Conservation (phyloP, 2,797 vertebrate genomes). For the Staurois parvus region DNA sequence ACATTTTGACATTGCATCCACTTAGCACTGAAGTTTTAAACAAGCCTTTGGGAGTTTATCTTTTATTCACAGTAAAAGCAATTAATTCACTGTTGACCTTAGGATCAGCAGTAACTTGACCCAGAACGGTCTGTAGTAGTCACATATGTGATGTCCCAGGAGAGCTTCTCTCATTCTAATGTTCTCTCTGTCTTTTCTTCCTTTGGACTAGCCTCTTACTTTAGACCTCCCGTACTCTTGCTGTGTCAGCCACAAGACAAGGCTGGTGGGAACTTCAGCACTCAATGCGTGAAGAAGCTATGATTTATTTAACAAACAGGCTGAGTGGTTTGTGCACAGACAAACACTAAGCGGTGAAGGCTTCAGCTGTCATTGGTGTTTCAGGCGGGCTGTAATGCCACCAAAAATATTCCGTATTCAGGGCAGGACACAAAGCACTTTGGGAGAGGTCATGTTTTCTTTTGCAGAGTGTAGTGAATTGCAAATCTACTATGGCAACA, state of each 20-base stretch:
- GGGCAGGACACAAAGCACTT: background rate
- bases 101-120: conserved; percentile 59
- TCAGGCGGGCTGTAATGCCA: conserved; percentile 31
- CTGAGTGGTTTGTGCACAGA: conserved; percentile 38
- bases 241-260: conserved; percentile 63
- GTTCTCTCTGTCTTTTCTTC: background rate
- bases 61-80: conserved; percentile 51
- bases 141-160: conserved; percentile 38
- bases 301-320: conserved; percentile 52
- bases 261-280: conserved; percentile 31
- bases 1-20: conserved; percentile 10
- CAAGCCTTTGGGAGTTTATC: conserved; percentile 33
- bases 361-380: conserved; percentile 45
- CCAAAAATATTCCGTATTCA: background rate
- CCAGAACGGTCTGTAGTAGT: conserved; percentile 38
- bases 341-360: conserved; percentile 43
- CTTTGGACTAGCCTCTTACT: background rate
- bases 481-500: background rate
- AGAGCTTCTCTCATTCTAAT: background rate
- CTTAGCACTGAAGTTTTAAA: conserved; percentile 30
- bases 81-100: conserved; percentile 53
- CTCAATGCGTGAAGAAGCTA: conserved; percentile 42
- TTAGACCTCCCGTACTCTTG: conserved; percentile 49
- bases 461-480: conserved; percentile 14
- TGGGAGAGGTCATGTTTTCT: conserved; percentile 28